phyloP scores from a whole-genome alignment of 2,888 invertebrate genomes.

The Dasypolia templi region DNA sequence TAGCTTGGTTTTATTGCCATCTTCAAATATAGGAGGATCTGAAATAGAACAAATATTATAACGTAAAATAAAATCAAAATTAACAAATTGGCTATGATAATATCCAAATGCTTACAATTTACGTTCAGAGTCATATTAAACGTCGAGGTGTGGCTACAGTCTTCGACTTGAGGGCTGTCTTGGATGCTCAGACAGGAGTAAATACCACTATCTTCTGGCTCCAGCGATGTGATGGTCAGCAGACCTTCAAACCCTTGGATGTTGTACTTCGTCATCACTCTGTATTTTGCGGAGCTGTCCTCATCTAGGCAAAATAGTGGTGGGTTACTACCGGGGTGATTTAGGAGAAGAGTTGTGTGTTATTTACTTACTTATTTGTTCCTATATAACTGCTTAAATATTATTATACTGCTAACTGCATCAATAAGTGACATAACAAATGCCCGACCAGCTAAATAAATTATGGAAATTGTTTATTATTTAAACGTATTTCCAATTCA shows the following conservation, averaged over 20 bases:
- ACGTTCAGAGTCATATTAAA: slow-evolving; percentile 80
- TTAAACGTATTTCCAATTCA: background rate
- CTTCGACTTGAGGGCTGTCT: slow-evolving; percentile 67
- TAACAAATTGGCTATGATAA: background rate
- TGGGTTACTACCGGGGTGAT: background rate
- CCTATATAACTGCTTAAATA: background rate
- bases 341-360: background rate
- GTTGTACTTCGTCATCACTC: slow-evolving; percentile 80
- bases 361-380: background rate
- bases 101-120: slow-evolving; percentile 77
- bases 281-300: slow-evolving; percentile 75
- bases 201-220: slow-evolving; percentile 77
- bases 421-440: background rate
- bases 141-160: slow-evolving; percentile 69
- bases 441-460: background rate
- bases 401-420: background rate
- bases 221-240: slow-evolving; percentile 78
- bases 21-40: slow-evolving; percentile 79
- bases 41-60: slow-evolving; percentile 61
- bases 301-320: slow-evolving; percentile 68
- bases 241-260: slow-evolving; percentile 81
- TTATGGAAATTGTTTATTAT: background rate
- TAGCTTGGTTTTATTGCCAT: slow-evolving; percentile 70
- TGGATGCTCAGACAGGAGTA: slow-evolving; percentile 80
- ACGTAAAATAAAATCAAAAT: background rate